Evolutionary conservation across 2,888 invertebrate genomes (phyloP).

Genomic region (Xanthostigma xanthostigma): DNA sequence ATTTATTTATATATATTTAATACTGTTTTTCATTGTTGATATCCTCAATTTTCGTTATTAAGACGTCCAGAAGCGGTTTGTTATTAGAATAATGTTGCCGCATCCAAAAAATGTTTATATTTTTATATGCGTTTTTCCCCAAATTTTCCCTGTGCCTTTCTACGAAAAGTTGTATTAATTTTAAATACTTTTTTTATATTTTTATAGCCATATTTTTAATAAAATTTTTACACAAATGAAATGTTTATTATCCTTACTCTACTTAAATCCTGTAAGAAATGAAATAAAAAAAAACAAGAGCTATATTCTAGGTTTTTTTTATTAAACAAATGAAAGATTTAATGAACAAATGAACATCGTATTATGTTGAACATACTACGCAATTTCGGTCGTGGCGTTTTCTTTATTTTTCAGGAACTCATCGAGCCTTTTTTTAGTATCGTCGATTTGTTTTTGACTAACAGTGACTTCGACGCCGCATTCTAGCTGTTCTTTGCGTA

Average conservation of each 20-base stretch:
- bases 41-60: too few relatives aligned
- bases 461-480: constrained; percentile 49
- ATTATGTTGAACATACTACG: neutral
- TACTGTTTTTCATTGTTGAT: too few relatives aligned
- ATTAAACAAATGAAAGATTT: constrained; percentile 2
- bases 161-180: neutral
- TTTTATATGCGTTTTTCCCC: too few relatives aligned
- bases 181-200: neutral
- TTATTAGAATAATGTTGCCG: too few relatives aligned
- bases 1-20: too few relatives aligned
- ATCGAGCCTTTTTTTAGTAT: constrained; percentile 37
- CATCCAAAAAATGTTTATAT: too few relatives aligned
- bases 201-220: neutral
- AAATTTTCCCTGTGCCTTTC: too few relatives aligned
- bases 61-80: too few relatives aligned
- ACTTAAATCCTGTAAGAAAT: neutral
- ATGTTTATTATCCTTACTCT: neutral
- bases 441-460: constrained; percentile 48
- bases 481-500: constrained; percentile 58
- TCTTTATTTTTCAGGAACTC: constrained; percentile 23
- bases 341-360: neutral
- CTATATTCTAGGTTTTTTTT: neutral
- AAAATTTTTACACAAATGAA: neutral
- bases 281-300: neutral
- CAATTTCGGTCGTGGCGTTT: neutral